phyloP scores from a whole-genome alignment of 1,140 invertebrate genomes.

The Neodiprion fabricii region DNA sequence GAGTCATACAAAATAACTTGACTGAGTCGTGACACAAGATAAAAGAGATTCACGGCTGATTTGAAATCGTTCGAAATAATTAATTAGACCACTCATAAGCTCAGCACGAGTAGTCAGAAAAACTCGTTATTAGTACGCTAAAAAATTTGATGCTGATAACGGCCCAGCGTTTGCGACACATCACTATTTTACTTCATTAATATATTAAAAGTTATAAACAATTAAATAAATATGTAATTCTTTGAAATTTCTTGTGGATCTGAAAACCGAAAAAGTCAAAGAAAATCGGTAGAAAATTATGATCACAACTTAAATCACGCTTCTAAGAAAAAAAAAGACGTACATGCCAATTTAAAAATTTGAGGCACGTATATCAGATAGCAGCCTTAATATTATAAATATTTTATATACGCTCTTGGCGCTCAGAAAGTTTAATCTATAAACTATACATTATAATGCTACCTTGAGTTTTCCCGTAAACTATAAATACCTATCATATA shows the following conservation, averaged over 20 bases:
- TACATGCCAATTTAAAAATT: background rate
- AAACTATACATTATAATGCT: background rate
- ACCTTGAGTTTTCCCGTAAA: background rate
- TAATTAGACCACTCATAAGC: too few relatives aligned
- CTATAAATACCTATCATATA: constrained; percentile 4
- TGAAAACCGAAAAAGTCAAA: background rate
- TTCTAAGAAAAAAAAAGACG: background rate
- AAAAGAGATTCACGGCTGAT: too few relatives aligned
- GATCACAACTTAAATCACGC: background rate
- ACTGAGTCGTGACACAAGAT: too few relatives aligned
- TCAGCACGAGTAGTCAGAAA: too few relatives aligned
- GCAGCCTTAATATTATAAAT: background rate
- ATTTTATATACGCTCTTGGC: too few relatives aligned
- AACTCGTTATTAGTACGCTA: background rate
- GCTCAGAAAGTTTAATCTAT: background rate
- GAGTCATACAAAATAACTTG: too few relatives aligned
- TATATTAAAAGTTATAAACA: background rate
- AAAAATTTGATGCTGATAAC: background rate
- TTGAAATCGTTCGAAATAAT: too few relatives aligned
- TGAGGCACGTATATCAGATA: background rate
- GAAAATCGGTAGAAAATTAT: background rate
- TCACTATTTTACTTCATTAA: background rate
- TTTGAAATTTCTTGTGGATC: background rate
- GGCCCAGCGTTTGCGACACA: background rate
- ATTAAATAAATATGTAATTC: background rate